Evolutionary conservation across 2,888 invertebrate genomes (phyloP).

Genomic region (Agrochola lota): DNA sequence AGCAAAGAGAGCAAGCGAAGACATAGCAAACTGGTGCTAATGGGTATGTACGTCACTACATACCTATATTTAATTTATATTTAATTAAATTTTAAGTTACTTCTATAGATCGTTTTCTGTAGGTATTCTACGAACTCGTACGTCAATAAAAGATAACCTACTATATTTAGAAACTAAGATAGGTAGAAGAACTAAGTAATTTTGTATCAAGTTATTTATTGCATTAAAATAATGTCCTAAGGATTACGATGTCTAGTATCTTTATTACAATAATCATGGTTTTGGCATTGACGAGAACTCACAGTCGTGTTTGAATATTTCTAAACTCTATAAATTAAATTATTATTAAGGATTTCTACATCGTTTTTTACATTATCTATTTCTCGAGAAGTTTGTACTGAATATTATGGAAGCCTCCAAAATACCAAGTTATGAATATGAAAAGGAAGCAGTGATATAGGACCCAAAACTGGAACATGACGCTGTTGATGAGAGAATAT

Average conservation of each 20-base stretch:
- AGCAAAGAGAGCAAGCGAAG: slow-evolving; percentile 75
- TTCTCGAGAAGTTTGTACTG: slow-evolving; percentile 88
- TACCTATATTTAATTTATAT: background rate
- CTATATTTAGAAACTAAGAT: slow-evolving; percentile 17
- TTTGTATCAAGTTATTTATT: slow-evolving; percentile 35
- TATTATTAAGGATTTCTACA: slow-evolving; percentile 9
- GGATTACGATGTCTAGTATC: slow-evolving; percentile 35
- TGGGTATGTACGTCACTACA: background rate
- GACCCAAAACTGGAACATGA: slow-evolving; percentile 89
- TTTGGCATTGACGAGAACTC: slow-evolving; percentile 80
- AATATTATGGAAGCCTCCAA: slow-evolving; percentile 91
- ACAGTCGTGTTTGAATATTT: slow-evolving; percentile 64
- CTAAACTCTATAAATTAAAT: slow-evolving; percentile 48
- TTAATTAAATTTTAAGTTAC: background rate
- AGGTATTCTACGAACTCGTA: background rate
- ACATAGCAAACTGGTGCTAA: slow-evolving; percentile 16
- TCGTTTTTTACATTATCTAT: slow-evolving; percentile 40
- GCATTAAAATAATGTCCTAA: slow-evolving; percentile 26
- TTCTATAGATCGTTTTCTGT: background rate
- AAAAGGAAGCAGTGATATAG: slow-evolving; percentile 89
- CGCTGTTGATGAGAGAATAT: slow-evolving; percentile 83
- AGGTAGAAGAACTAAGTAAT: background rate
- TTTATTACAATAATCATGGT: slow-evolving; percentile 54
- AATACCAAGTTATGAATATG: slow-evolving; percentile 88
- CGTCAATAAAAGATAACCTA: background rate